phyloP scores from a whole-genome alignment of 2,797 vertebrate species.

The Periparus ater region DNA sequence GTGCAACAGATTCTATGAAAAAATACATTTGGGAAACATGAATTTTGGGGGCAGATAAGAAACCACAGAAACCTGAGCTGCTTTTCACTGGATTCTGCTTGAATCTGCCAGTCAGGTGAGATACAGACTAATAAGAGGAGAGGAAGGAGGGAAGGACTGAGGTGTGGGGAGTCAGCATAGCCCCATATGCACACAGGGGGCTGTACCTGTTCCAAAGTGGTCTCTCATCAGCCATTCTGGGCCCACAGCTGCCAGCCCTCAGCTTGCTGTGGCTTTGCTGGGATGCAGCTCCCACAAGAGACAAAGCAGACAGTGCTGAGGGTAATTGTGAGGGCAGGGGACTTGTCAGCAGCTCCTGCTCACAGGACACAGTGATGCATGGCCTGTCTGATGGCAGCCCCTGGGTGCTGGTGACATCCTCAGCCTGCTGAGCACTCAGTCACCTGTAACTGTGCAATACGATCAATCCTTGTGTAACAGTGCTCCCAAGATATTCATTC shows the following conservation, averaged over 20 bases:
- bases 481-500: neutral
- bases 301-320: neutral
- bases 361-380: neutral
- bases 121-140: neutral
- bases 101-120: neutral
- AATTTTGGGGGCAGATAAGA: neutral
- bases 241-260: neutral
- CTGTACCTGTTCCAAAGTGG: neutral
- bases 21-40: neutral
- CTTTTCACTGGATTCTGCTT: neutral
- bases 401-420: neutral
- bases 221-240: neutral
- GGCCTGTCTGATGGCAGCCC: neutral
- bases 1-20: neutral
- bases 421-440: neutral
- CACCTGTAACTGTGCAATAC: neutral
- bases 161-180: neutral
- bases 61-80: neutral
- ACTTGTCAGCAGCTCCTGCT: neutral
- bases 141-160: neutral
- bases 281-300: neutral
- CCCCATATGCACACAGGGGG: fast-evolving
- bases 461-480: neutral
- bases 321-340: neutral
- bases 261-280: neutral